Evolutionary conservation across 2,797 vertebrate species (phyloP), one percentile per base, ranked within the genome.

Genomic region (Phylloscopus collybita): DNA sequence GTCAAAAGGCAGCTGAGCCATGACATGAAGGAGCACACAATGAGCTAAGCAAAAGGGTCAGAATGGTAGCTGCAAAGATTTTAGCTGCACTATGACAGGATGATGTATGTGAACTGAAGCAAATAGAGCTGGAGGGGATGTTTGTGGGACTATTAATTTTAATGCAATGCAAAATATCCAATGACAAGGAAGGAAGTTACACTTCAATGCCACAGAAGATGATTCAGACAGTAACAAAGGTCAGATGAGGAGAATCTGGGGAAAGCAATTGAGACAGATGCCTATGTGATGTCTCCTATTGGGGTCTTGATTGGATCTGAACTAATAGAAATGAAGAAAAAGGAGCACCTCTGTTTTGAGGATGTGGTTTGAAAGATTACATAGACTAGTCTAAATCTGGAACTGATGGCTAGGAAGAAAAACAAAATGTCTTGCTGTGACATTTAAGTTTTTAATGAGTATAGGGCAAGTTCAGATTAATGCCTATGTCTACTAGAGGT

Each of bases 181-280:
- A 10, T 62, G 75, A 80, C 80, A 71, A 82, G 69, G 79, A 94
- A 75, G 51, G 73, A 88, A 93, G 81, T 64, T 64, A 45, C 57
- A 74, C 57, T 88, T 90, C 69, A 88, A 1, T 69, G 61, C 27
- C 64, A 71, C 1, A 78, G 64, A 45, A 87, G 30, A 92, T 50
- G 45, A 82, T 87, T 96, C 79, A 95, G 57, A 71, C 36, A 75
- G 75, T 60, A 92, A 59, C 49, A 88, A 71, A 95, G 80, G 86
- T 93, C 92, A 92, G 38, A 80, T 67, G 49, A 86, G 51, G 53
- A 84, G 53, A 88, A 76, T 49, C 66, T 89, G 40, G 32, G 34
- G 15, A 67, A 95, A 74, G 45, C 18, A 85, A 87, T 82, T 65
- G 92, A 36, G 78, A 76, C 16, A 95, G 74, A 92, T 88, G 66